phyloP scores from a whole-genome alignment of 1,140 invertebrate genomes.

The Microplitis demolitor region DNA sequence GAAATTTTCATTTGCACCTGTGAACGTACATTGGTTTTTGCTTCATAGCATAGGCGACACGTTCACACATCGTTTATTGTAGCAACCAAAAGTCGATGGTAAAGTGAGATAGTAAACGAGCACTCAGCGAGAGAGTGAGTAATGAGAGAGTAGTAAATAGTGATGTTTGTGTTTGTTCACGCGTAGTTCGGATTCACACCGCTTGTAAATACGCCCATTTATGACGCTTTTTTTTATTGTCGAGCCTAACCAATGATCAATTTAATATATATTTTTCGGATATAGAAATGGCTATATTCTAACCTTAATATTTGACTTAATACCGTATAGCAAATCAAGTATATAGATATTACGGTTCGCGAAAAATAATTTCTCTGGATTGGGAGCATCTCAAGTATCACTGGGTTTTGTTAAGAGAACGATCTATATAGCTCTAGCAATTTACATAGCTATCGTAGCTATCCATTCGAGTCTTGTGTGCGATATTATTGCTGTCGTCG shows the following conservation, averaged over 20 bases:
- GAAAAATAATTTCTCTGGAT: no score
- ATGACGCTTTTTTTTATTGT: neutral
- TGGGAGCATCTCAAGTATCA: no score
- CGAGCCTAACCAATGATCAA: neutral
- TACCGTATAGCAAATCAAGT: no score
- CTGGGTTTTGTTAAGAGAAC: no score
- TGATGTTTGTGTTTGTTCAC: neutral
- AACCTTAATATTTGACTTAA: no score
- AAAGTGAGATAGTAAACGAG: neutral
- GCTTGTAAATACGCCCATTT: neutral
- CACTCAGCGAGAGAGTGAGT: neutral
- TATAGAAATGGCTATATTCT: neutral
- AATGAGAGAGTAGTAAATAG: neutral
- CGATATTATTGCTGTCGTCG: no score
- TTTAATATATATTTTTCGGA: neutral
- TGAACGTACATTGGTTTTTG: neutral
- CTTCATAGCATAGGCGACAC: neutral
- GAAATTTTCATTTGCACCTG: neutral
- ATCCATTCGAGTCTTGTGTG: no score
- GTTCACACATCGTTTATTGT: constrained; percentile 17
- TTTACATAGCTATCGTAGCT: no score
- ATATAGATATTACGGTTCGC: no score
- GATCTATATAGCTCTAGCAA: no score
- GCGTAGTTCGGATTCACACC: neutral
- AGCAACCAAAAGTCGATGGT: constrained; percentile 8